Evolutionary conservation across 2,888 invertebrate genomes (phyloP).

Genomic region (Amphimallon solstitiale): DNA sequence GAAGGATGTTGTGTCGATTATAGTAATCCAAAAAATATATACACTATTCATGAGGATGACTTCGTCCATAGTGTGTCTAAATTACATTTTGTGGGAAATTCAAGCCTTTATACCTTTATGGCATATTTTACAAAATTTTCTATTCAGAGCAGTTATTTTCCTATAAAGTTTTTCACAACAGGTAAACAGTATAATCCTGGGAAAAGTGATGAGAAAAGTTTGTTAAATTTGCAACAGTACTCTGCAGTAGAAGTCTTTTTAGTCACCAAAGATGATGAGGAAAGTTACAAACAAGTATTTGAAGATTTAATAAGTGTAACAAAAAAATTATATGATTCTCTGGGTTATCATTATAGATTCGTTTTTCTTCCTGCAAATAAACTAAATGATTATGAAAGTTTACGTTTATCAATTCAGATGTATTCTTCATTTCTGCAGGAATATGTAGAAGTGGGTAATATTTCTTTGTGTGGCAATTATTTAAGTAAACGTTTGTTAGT

Average conservation of each 20-base stretch:
- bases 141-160: constrained; percentile 71
- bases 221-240: constrained; percentile 77
- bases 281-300: constrained; percentile 67
- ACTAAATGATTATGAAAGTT: constrained; percentile 72
- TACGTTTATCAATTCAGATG: constrained; percentile 77
- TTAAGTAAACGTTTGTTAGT: constrained; percentile 82
- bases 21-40: constrained; percentile 66
- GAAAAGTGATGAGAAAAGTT: constrained; percentile 57
- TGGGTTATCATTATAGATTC: constrained; percentile 76
- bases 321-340: constrained; percentile 70
- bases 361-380: constrained; percentile 71
- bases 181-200: constrained; percentile 76
- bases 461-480: constrained; percentile 78
- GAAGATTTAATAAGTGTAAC: constrained; percentile 67
- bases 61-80: constrained; percentile 67
- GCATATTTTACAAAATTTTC: constrained; percentile 77
- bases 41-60: constrained; percentile 69
- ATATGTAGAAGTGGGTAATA: constrained; percentile 78
- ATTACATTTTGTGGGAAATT: constrained; percentile 80
- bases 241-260: constrained; percentile 76
- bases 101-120: constrained; percentile 77
- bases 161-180: constrained; percentile 74
- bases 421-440: constrained; percentile 72
- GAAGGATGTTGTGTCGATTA: constrained; percentile 77
- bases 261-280: constrained; percentile 63